phyloP scores from a whole-genome alignment of 2,797 vertebrate species.

The Mus spretus region DNA sequence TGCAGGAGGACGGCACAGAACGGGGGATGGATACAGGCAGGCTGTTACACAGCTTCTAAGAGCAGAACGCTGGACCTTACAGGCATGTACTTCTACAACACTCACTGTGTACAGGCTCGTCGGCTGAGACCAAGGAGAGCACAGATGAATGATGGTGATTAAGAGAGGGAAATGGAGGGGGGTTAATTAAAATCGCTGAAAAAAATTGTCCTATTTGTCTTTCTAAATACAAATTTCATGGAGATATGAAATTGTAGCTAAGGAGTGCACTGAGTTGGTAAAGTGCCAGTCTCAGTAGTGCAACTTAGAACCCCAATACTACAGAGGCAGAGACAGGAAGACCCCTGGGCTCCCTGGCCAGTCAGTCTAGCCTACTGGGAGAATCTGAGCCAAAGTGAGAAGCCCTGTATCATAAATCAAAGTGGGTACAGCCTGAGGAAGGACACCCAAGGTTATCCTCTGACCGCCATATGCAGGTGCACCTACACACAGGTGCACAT shows the following conservation, averaged over 20 bases:
- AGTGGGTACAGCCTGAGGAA: neutral
- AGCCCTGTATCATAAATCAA: neutral
- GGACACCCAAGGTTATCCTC: neutral
- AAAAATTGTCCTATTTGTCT: slow-evolving; percentile 16
- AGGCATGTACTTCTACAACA: neutral
- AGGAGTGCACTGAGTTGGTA: neutral
- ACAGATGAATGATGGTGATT: neutral
- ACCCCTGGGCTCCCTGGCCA: neutral
- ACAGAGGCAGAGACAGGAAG: too few relatives aligned
- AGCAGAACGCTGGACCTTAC: neutral
- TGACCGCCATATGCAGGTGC: too few relatives aligned
- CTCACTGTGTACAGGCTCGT: neutral
- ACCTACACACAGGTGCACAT: too few relatives aligned
- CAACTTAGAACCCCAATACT: neutral
- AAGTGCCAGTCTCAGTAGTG: neutral
- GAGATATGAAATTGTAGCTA: neutral
- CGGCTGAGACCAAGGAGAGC: neutral
- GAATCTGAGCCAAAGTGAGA: neutral
- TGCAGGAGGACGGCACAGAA: neutral
- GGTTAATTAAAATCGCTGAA: neutral
- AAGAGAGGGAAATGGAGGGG: neutral
- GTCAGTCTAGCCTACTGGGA: neutral
- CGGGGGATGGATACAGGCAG: neutral
- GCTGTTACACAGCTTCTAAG: neutral
- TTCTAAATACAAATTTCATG: neutral